Conservation (phyloP, 1,140 invertebrate genomes). For the Gyrodactylus bullatarudis region DNA sequence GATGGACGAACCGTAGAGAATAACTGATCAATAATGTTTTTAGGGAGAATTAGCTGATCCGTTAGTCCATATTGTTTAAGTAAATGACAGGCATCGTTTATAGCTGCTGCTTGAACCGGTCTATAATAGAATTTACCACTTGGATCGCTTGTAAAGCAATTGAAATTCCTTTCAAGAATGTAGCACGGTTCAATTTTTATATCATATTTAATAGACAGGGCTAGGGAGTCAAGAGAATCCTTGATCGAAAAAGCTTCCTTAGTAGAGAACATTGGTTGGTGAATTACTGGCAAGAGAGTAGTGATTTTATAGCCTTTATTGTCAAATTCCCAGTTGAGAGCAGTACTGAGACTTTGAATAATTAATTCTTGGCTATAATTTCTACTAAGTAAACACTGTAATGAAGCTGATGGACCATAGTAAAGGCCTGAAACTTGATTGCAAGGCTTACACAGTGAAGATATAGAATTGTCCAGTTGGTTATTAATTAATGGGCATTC, state of each 20-base stretch:
- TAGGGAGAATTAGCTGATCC: background rate
- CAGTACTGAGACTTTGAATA: background rate
- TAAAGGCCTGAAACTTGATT: background rate
- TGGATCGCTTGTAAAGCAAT: background rate
- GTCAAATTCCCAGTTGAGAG: background rate
- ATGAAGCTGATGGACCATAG: conserved; percentile 4
- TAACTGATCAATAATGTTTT: background rate
- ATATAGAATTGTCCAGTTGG: background rate
- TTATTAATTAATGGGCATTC: background rate
- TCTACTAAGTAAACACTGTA: background rate
- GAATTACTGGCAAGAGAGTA: background rate
- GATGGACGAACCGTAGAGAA: background rate
- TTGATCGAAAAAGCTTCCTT: background rate
- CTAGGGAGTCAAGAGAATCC: background rate
- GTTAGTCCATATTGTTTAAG: background rate
- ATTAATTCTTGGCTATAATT: background rate
- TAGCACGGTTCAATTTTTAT: background rate
- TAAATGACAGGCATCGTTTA: background rate
- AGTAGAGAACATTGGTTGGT: background rate
- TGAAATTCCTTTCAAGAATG: background rate
- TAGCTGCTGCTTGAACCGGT: background rate
- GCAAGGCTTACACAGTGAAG: conserved; percentile 1
- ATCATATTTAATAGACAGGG: background rate
- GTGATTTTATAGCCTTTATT: background rate
- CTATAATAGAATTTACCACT: background rate